phyloP scores from a whole-genome alignment of 2,888 invertebrate species.

The Tenthredo amoena region DNA sequence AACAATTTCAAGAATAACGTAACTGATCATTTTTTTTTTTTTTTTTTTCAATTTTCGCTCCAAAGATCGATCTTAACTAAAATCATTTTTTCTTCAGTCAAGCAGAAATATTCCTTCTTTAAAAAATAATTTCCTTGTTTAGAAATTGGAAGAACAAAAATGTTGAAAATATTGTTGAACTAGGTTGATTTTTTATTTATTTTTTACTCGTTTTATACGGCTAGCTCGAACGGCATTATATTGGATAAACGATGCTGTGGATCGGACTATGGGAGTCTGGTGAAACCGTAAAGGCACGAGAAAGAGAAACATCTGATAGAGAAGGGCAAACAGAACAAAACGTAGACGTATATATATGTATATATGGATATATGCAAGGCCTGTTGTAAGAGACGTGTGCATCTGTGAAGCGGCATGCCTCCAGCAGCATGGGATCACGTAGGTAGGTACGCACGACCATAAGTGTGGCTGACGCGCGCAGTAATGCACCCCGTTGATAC shows the following conservation, averaged over 20 bases:
- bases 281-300: constrained; percentile 61
- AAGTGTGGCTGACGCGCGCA: constrained; percentile 76
- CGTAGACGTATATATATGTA: background rate
- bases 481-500: constrained; percentile 47
- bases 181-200: background rate
- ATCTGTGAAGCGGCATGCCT: constrained; percentile 58
- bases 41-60: too few relatives aligned
- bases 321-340: constrained; percentile 58
- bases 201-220: background rate
- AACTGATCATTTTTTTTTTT: too few relatives aligned
- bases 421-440: constrained; percentile 1
- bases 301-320: constrained; percentile 55
- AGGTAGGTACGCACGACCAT: constrained; percentile 70
- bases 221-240: background rate
- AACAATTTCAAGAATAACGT: too few relatives aligned
- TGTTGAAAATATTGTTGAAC: too few relatives aligned
- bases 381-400: background rate
- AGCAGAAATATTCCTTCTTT: too few relatives aligned
- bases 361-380: background rate
- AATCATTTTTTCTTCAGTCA: too few relatives aligned
- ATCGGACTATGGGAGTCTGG: background rate
- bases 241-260: background rate
- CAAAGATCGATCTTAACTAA: too few relatives aligned
- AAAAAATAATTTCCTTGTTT: too few relatives aligned
- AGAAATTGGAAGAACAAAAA: too few relatives aligned